Conservation (phyloP, 2,797 vertebrate species). For the Gadopsis bispinosus region DNA sequence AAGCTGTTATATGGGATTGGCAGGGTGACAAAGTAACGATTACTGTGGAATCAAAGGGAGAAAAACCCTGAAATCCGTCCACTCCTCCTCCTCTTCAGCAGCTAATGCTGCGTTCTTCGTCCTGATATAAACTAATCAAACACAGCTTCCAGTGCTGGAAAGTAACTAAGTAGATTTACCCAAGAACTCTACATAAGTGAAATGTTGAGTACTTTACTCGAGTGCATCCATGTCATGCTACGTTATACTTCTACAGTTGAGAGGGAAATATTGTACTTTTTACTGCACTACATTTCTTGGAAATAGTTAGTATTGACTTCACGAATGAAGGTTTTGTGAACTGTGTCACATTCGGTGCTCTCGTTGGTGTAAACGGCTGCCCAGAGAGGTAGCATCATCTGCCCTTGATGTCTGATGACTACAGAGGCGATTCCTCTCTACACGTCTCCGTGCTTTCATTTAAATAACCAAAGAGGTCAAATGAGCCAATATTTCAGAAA, state of each 20-base stretch:
- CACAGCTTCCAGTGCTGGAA: neutral
- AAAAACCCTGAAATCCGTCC: neutral
- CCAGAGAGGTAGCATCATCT: no score
- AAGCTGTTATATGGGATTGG: slow-evolving; percentile 7
- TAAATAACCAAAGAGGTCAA: neutral
- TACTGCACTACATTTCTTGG: neutral
- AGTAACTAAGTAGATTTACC: neutral
- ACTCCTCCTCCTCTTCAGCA: neutral
- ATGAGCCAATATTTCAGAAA: no score
- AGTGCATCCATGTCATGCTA: neutral
- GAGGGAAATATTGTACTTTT: neutral
- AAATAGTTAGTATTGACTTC: neutral
- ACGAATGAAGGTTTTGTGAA: neutral
- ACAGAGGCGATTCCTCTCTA: no score
- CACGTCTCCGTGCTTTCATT: neutral
- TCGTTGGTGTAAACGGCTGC: no score
- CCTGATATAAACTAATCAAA: neutral
- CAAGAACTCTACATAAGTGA: no score
- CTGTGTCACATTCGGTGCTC: no score
- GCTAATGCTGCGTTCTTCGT: neutral
- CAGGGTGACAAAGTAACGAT: slow-evolving; percentile 53
- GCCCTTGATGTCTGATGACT: no score
- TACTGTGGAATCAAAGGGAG: slow-evolving; percentile 20
- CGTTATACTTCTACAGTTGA: neutral
- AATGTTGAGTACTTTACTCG: neutral